Evolutionary conservation across 2,797 vertebrate genomes (phyloP).

Genomic region (Lithobates pipiens): DNA sequence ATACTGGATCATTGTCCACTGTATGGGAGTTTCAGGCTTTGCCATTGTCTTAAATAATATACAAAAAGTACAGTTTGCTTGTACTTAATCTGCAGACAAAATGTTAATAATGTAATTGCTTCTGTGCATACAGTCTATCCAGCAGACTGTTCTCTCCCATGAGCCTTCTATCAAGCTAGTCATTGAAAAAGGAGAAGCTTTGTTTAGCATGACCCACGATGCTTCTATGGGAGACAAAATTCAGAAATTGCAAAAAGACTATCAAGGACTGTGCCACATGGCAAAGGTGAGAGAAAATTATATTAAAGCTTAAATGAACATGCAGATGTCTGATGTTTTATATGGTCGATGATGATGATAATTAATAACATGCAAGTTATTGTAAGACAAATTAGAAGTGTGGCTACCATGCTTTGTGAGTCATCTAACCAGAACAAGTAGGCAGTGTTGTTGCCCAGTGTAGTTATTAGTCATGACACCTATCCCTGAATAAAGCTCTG

Average conservation of each 20-base stretch:
- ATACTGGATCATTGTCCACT: background rate
- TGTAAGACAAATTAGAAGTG: no score
- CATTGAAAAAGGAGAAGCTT: slow-evolving; percentile 88
- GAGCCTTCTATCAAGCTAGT: slow-evolving; percentile 89
- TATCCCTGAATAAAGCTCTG: no score
- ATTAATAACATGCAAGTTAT: no score
- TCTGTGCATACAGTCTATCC: slow-evolving; percentile 80
- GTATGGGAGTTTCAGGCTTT: background rate
- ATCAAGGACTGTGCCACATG: slow-evolving; percentile 81
- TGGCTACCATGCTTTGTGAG: no score
- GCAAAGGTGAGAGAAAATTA: slow-evolving; percentile 78
- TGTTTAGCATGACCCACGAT: slow-evolving; percentile 82
- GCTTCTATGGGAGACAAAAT: slow-evolving; percentile 83
- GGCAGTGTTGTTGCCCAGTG: no score
- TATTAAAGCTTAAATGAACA: background rate
- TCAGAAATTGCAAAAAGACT: slow-evolving; percentile 84
- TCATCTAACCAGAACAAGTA: no score
- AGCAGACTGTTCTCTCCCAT: slow-evolving; percentile 89
- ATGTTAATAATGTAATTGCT: slow-evolving; percentile 26
- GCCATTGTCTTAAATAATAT: background rate
- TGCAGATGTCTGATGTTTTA: background rate
- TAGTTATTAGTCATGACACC: no score
- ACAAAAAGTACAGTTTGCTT: background rate
- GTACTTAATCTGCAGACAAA: background rate
- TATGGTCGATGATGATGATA: no score